Evolutionary conservation across 2,113 vertebrate genomes (phyloP), one percentile per base, ranked within the genome.

Genomic region (Thomomys bottae): DNA sequence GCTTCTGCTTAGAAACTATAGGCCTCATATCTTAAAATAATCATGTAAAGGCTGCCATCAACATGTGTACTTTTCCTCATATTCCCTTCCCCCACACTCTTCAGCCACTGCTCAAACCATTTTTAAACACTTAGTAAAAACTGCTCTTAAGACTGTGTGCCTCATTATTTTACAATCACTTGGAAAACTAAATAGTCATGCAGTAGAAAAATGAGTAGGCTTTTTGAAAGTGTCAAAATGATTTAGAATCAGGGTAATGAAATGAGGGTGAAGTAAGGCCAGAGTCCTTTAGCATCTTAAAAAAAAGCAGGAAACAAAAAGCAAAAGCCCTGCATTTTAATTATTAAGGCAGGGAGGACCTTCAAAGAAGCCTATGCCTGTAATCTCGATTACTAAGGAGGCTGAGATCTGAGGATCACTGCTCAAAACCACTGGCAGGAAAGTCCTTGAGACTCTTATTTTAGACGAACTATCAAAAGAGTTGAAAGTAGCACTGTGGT

Each of bases 41-140:
- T 20, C 20, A 15, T n/a, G 15, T 28, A 78, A 87, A 59, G 72
- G 68, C n/a, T 40, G 14, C 10, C 7, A 6, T 40, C 57, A 66
- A 11, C 5, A 40, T 1, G 8, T 34, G 61, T 57, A 24, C 67
- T 80, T 64, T 36, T 77, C 21, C 57, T 64, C 40, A 21, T 20
- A 17, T 26, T n/a, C n/a, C n/a, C 15, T 36, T 1, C 1, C 63
- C 2, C 49, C 49, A 12, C n/a, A 82, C 59, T 38, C 61, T 40
- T 71, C 2, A 40, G 18, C 36, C n/a, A 59, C 7, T 34, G 45
- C 42, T 70, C 21, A 70, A 83, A 88, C 23, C 40, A 63, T 42
- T 81, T 80, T 85, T 59, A 64, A 88, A 72, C 40, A 49, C n/a
- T 87, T 64, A 76, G 32, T 59, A 92, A 71, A 83, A 83, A 36